Evolutionary conservation across 1,140 invertebrate species (phyloP), one percentile per base, ranked within the genome.

Genomic region (Atta texana): DNA sequence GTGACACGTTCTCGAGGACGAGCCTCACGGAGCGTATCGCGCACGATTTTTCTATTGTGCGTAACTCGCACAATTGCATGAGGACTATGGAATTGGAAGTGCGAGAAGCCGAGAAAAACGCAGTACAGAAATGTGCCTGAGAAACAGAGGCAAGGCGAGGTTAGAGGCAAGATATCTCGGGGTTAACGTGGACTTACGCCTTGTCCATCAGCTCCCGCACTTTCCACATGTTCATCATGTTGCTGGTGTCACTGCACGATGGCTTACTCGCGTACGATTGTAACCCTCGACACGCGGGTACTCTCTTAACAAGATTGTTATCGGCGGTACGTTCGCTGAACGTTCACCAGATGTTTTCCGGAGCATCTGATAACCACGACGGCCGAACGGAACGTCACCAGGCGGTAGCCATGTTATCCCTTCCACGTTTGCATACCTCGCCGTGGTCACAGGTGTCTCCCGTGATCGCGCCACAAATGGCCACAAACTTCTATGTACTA

Each of bases 191-290:
- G 89, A 98, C 98, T 98, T 97, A 99, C 98, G 98, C 98, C 97
- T 98, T 99, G 94, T 99, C 98, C 91, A 98, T 98, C 88, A 99
- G 93, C 95, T 99, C 98, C 91, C 98, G 97, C 92, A 99, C 97
- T 96, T 98, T 99, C 98, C 98, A 99, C 97, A 98, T 98, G 94
- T 97, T 98, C 95, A 97, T 97, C 92, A 95, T 95, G 66, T 24
- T 39, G 68, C 76, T 89, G 49, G 64, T 72, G 66, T 69, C 75
- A 39, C 59, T 64, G 75, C 53, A 84, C 68, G 68, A 57, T 3
- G 68, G 44, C n/a, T 71, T n/a, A 10, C 66, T 34, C 21, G 31
- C 28, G 80, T 18, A 82, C 34, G 12, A 57, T 34, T 16, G 18
- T 61, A n/a, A 28, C 3, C 12, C 53, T 34, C 53, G 66, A 49